phyloP scores from a whole-genome alignment of 2,888 invertebrate species.

The Eustalomyia histrio region DNA sequence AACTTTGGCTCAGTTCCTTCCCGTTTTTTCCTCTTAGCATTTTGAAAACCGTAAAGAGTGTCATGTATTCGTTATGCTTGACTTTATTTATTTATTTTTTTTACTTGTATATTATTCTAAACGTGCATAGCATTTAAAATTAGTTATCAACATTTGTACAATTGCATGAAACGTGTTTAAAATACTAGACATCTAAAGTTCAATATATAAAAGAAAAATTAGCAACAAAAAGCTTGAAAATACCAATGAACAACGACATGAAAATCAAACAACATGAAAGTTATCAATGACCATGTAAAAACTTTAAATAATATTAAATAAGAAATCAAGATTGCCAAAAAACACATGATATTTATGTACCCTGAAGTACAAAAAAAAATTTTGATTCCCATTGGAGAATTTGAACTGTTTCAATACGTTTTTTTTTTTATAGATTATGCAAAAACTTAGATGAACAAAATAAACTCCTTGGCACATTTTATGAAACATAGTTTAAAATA shows the following conservation, averaged over 20 bases:
- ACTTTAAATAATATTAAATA: not conserved
- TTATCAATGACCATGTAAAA: constrained; percentile 5
- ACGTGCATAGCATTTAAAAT: constrained; percentile 57
- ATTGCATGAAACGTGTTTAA: constrained; percentile 28
- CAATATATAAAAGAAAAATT: not conserved
- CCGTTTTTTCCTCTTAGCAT: too few species aligned
- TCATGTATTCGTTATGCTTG: too few species aligned
- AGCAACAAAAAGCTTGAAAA: constrained; percentile 1
- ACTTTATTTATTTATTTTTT: too few species aligned
- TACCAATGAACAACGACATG: not conserved
- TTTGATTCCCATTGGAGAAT: too few species aligned
- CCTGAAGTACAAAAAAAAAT: not conserved
- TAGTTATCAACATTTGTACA: not conserved
- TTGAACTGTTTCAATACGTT: too few species aligned
- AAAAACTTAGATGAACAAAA: too few species aligned
- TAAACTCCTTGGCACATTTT: too few species aligned
- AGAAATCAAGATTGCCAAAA: not conserved
- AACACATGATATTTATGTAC: not conserved
- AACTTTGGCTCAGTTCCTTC: too few species aligned
- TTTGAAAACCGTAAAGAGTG: too few species aligned
- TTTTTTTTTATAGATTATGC: too few species aligned
- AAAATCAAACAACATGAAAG: not conserved
- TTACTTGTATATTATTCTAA: too few species aligned
- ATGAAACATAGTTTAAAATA: too few species aligned
- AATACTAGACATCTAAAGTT: not conserved